Conservation (phyloP, 2,797 vertebrate genomes). For the Nannoperca obscura region DNA sequence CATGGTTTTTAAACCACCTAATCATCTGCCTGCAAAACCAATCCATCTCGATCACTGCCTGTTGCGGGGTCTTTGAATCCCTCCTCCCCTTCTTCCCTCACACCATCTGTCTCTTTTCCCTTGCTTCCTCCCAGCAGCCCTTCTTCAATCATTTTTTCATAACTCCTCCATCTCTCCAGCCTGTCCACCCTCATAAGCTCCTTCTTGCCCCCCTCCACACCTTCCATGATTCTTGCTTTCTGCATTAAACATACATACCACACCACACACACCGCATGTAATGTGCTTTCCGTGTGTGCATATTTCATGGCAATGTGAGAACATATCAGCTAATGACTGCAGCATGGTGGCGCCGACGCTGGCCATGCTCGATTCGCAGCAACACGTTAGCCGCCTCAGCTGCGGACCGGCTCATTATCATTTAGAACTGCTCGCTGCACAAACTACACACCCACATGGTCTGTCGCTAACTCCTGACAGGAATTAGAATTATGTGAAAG, state of each 20-base stretch:
- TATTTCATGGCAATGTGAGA: slow-evolving; percentile 40
- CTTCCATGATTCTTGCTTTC: slow-evolving; percentile 6
- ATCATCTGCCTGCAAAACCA: slow-evolving; percentile 79
- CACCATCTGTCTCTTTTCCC: slow-evolving; percentile 76
- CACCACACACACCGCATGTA: slow-evolving; percentile 2
- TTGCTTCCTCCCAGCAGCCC: slow-evolving; percentile 62
- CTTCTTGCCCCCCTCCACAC: slow-evolving; percentile 16
- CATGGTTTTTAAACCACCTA: slow-evolving; percentile 67
- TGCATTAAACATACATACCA: slow-evolving; percentile 62
- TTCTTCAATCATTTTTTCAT: slow-evolving; percentile 80
- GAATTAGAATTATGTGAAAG: slow-evolving; percentile 71
- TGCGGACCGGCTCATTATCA: slow-evolving; percentile 73
- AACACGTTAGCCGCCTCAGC: slow-evolving; percentile 53
- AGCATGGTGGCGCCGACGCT: slow-evolving; percentile 34
- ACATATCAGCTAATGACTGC: slow-evolving; percentile 55
- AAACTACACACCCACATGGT: slow-evolving; percentile 69
- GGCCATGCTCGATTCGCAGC: slow-evolving; percentile 53
- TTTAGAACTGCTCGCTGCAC: slow-evolving; percentile 67
- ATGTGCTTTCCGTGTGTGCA: slow-evolving; percentile 17
- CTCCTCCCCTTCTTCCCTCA: slow-evolving; percentile 61
- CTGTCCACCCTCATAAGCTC: slow-evolving; percentile 63
- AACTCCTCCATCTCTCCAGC: slow-evolving; percentile 72
- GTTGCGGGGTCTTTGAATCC: slow-evolving; percentile 72
- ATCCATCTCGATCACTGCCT: slow-evolving; percentile 79
- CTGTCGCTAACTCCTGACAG: slow-evolving; percentile 67